Evolutionary conservation across 2,888 invertebrate species (phyloP), one percentile per base, ranked within the genome.

Genomic region (Bombyx huttoni): DNA sequence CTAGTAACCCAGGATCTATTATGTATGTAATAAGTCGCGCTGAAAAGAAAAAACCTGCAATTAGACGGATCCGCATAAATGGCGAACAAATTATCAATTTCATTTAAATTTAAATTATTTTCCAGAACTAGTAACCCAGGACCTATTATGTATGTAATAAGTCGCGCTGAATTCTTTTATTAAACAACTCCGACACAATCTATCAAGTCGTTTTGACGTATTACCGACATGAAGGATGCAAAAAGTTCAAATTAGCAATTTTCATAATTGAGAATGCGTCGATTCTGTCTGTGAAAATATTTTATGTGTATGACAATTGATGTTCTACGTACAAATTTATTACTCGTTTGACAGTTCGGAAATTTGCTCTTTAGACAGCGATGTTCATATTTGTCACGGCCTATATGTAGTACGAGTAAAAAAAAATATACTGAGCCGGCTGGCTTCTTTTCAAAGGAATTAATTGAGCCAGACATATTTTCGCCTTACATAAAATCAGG

Each of bases 11-110:
- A 13, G 45, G 9, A 10, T 33, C 34, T 40, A 40, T 40, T 40
- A 40, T 50, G 48, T 48, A 3, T 50, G 34, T 34, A 34, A 47
- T 35, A 34, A n/a, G 48, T 24, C 24, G 48, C 35, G 8, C 13
- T 14, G 24, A n/a, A 14, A 35, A 40, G 9, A 40, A 40, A 40
- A 40, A 40, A 12, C 24, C 5, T 24, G 24, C 24, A 24, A 24
- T 10, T 40, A 40, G 9, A 40, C 7, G 67, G 68, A 67, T 74
- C 69, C 70, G 69, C 69, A 68, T 68, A 67, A 73, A 65, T 67
- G 73, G 68, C 63, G 62, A 61, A 56, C 60, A 63, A 67, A 73
- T 73, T 78, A 72, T 77, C 73, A 75, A 65, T 74, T 67, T 76
- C 68, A 67, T 40, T 40, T 40, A 40, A 40, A 40, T 40, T 40